phyloP scores from a whole-genome alignment of 2,797 vertebrate species.

The Manis pentadactyla region DNA sequence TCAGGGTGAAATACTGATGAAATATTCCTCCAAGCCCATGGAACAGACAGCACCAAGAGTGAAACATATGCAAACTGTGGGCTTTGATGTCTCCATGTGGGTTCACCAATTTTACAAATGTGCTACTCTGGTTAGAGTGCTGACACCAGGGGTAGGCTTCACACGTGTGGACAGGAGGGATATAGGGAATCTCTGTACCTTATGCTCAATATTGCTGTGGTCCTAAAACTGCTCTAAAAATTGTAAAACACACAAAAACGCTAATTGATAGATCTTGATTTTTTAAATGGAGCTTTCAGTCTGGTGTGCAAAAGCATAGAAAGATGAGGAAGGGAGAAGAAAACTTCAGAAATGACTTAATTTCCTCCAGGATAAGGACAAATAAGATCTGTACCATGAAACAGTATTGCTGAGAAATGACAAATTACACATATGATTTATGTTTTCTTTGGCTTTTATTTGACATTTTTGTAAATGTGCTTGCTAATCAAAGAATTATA shows the following conservation, averaged over 20 bases:
- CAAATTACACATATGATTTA: not conserved
- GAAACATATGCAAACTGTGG: not conserved
- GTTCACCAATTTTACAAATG: not conserved
- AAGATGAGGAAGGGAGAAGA: not conserved
- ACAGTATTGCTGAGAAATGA: not conserved
- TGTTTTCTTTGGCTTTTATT: not conserved
- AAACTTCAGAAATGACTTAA: not conserved
- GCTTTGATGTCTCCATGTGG: not conserved
- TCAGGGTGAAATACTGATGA: not conserved
- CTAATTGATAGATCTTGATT: not conserved
- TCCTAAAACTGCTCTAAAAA: not conserved
- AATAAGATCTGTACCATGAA: not conserved
- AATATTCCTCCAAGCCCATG: not conserved
- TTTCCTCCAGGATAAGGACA: not conserved
- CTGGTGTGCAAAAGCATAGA: not conserved
- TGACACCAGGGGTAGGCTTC: not conserved
- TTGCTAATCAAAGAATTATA: not conserved
- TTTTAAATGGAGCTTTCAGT: not conserved
- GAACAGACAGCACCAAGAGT: not conserved
- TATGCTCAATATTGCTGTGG: not conserved
- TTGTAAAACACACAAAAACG: not conserved
- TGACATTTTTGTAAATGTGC: not conserved
- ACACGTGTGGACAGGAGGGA: not conserved
- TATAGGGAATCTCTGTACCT: not conserved
- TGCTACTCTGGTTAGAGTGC: too few species aligned